Evolutionary conservation across 2,797 vertebrate genomes (phyloP), one percentile per base, ranked within the genome.

Genomic region (Sebastes glaucus): DNA sequence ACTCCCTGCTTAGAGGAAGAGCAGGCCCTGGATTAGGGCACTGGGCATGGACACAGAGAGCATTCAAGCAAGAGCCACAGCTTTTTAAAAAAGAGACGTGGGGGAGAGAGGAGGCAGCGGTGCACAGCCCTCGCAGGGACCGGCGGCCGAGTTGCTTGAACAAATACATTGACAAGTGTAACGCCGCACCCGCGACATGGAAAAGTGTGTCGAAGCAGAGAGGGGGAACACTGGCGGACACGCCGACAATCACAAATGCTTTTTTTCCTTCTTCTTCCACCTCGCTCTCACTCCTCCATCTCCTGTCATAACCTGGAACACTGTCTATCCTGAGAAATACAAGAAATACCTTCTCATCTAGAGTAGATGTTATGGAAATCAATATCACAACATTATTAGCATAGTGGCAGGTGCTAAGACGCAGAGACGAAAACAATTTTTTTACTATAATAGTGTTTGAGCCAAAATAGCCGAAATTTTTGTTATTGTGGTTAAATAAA

Each of bases 1-100:
- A 95, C 87, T 92, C 91, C 88, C 83, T 86, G 88, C 90, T 96
- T 94, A 94, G 85, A 94, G 92, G 89, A 92, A 92, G 94, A 93
- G 90, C 91, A 92, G 94, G 75, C 86, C 94, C 93, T 91, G 91
- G 88, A 92, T 93, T 91, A 93, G 85, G 91, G 93, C 60, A 83
- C 77, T 78, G 82, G 93, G 91, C 93, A 84, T 95, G 93, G 94
- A 95, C 93, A 92, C 87, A 91, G 94, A 75, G 92, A 73, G 89
- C 89, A 85, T 87, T 95, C 91, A 94, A 94, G 94, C 92, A 95
- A 78, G 88, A 91, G 90, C 82, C 84, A 70, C 90, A 88, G 85
- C 91, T 91, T 95, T 95, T 93, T 95, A 94, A 94, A 93, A 82
- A 74, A 84, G 81, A 87, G 86, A 85, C 63, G 42, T 32, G 57